Base-by-base conservation (phyloP, 2,888 invertebrate genomes). In the Drosophila affinis region DNA sequence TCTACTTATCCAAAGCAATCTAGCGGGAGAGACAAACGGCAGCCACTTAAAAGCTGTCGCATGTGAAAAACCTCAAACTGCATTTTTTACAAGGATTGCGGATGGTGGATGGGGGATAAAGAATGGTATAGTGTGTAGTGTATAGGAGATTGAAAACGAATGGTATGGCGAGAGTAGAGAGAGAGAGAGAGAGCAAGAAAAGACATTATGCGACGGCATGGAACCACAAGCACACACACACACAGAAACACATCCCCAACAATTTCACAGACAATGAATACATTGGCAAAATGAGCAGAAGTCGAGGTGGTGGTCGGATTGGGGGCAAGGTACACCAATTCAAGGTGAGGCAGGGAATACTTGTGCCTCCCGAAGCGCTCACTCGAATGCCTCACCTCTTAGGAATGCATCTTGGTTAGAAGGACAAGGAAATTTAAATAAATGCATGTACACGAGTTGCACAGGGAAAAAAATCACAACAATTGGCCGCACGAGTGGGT, bases 211-310 rank as follows among this genome's bases (percentile, higher is more conserved):
- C 88, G 81, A 72, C 60, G 81, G 74, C 83, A 88, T 83, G 70
- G 61, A 59, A 61, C 12, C 24, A 39, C 24, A 29, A 9, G 7
- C 27, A 27, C 47, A 14, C 32, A 48, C 21, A 49, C 44, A 76
- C 70, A 73, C 70, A 81, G 72, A 81, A 34, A 60, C 34, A 12
- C 34, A 82, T 77, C 78, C 88, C 86, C 87, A 88, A 86, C 88
- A 88, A 83, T 83, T 83, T 83, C 84, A 83, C 83, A 83, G 84
- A 88, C 88, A 83, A 83, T 83, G 83, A 83, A 88, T 88, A 87
- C 88, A 86, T 83, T 83, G 83, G 76, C 72, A 62, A 88, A 83
- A 83, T 86, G 88, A 86, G 81, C 46, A 56, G 73, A 60, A n/a
- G 63, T 27, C 9, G 21, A 3, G 21, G 21, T 21, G 21, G 21